Conservation (phyloP, 2,113 vertebrate genomes). For the Tragelaphus buxtoni region DNA sequence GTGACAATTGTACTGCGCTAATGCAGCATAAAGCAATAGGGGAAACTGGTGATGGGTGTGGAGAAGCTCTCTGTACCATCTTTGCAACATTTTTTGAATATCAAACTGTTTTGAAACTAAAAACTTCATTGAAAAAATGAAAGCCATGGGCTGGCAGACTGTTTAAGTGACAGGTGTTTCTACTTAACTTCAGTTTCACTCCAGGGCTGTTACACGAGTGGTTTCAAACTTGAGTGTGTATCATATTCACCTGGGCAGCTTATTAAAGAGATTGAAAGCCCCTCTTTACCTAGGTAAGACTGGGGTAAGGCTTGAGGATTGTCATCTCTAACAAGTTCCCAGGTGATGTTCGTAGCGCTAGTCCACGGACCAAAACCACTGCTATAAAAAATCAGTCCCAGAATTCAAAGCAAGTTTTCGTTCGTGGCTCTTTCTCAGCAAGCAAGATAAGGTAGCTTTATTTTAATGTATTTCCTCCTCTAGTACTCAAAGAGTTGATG, state of each 20-base stretch:
- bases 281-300: accelerated
- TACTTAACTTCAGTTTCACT: neutral
- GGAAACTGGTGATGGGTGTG: neutral
- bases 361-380: neutral
- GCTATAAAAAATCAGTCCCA: neutral
- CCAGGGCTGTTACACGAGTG: neutral
- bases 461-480: neutral
- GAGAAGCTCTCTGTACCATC: neutral
- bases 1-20: neutral
- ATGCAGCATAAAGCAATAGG: neutral
- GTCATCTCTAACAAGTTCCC: neutral
- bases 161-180: neutral
- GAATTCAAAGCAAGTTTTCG: neutral
- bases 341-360: neutral
- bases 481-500: neutral
- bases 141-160: neutral
- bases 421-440: accelerated
- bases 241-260: neutral
- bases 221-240: neutral
- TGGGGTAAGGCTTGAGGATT: neutral
- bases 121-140: neutral
- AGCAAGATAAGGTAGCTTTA: neutral
- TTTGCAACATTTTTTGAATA: neutral
- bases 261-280: neutral
- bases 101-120: neutral